Conservation (phyloP, 2,113 vertebrate genomes). For the Podarcis cretensis region DNA sequence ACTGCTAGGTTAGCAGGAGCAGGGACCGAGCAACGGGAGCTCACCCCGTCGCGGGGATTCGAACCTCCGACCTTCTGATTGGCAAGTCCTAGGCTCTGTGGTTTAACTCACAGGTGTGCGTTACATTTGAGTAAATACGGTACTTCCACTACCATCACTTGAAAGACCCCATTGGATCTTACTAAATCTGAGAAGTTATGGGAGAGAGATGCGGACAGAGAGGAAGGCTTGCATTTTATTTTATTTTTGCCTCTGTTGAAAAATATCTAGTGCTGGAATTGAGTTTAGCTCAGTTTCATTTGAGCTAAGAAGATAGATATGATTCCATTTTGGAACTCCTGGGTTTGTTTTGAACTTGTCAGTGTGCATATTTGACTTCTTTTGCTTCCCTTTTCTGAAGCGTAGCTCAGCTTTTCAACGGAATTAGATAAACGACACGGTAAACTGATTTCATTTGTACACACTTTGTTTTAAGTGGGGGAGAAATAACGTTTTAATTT, state of each 20-base stretch:
- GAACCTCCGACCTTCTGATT: no score
- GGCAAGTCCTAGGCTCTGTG: no score
- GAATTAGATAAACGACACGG: constrained; percentile 52
- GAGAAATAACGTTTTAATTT: neutral
- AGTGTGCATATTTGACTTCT: constrained; percentile 34
- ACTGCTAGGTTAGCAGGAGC: no score
- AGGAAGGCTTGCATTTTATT: neutral
- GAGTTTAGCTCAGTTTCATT: constrained; percentile 24
- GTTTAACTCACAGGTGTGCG: no score
- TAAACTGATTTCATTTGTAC: constrained; percentile 53
- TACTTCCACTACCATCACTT: no score
- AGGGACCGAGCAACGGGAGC: no score
- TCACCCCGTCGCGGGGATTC: no score
- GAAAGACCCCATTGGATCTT: no score
- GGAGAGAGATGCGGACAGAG: no score
- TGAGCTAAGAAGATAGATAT: neutral
- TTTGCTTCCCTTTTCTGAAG: constrained; percentile 60
- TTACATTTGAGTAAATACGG: no score
- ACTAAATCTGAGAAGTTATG: neutral
- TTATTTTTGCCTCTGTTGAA: neutral
- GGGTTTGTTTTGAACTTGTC: constrained; percentile 24
- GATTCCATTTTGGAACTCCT: constrained; percentile 39
- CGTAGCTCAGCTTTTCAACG: constrained; percentile 46
- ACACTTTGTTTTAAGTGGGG: constrained; percentile 24
- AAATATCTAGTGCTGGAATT: neutral